Evolutionary conservation across 1,140 invertebrate species (phyloP), one percentile per base, ranked within the genome.

Genomic region (Drosophila sproati): DNA sequence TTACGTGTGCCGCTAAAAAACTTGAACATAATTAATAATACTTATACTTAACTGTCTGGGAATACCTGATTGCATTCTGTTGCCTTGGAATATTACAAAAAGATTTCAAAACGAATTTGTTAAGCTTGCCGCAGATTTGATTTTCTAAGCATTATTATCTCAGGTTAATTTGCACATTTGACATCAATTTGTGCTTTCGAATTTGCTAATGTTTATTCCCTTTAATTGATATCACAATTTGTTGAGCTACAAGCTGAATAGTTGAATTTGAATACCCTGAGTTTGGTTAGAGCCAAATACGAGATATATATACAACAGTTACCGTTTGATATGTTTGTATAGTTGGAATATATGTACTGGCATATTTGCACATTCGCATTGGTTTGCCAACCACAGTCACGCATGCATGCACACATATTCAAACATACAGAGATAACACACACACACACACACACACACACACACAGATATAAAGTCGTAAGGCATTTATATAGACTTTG

Each of bases 281-380:
- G 28, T 48, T 60, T 2, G 7, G 31, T 29, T 12, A 51, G 34
- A 31, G 34, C 37, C 34, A 80, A 3, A 41, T 3, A 67, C 59
- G 37, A 69, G 59, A 78, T 73, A 74, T 60, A 73, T 57, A 68
- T 28, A 85, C 73, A 76, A 82, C 73, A 80, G 73, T 80, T 83
- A 74, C 73, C 69, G 73, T 83, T 72, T 52, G 43, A 54, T 50
- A 43, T 74, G 77, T 85, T 85, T 85, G 69, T 68, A 62, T 47
- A 68, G 55, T 37, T 51, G 5, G 20, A 12, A 35, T 29, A 59
- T 39, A 39, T 39, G 39, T 43, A n/a, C 10, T 6, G n/a, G n/a
- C 2, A 43, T 43, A 43, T 43, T n/a, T 43, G 39, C 39, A 43
- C 39, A n/a, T 43, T 43, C 39, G 39, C 10, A 41, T 41, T 41